These are phyloP conservation scores for Leiothrix lutea DNA, from an alignment of 2,113 vertebrate species.

Conservation along the genomic window DNA sequence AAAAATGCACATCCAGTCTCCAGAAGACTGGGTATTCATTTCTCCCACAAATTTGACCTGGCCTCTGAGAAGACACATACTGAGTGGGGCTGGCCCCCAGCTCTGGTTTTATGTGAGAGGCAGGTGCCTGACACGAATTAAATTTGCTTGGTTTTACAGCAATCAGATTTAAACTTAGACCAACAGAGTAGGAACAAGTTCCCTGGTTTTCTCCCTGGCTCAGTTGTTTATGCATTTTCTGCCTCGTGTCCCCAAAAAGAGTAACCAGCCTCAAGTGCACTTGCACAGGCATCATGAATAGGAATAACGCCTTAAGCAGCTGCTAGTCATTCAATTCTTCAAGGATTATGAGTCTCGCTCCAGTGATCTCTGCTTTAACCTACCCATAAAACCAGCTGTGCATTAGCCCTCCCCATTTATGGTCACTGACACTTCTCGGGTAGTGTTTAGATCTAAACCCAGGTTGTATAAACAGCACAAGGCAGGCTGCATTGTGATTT, in stretches of 20 bases:
- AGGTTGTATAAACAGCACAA: conserved; percentile 51
- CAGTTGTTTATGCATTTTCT: not conserved
- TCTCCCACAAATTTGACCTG: not conserved
- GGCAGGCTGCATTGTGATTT: conserved; percentile 16
- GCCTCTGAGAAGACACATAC: not conserved
- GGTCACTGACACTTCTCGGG: conserved; percentile 18
- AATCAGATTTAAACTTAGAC: not conserved
- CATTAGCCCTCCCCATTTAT: conserved; percentile 21
- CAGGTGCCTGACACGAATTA: not conserved
- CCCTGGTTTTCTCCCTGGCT: not conserved
- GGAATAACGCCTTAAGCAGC: conserved; percentile 39
- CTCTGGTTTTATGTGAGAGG: fast-evolving
- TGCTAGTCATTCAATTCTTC: conserved; percentile 26
- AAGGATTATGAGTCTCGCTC: conserved; percentile 17
- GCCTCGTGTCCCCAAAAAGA: conserved; percentile 20
- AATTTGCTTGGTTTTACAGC: not conserved
- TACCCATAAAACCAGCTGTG: conserved; percentile 40
- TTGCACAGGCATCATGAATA: conserved; percentile 17
- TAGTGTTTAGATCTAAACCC: conserved; percentile 23
- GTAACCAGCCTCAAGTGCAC: conserved; percentile 28
- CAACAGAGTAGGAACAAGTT: not conserved
- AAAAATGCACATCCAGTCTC: not conserved
- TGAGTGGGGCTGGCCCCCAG: not conserved
- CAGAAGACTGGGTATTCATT: not conserved
- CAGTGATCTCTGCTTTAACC: conserved; percentile 49